phyloP scores from a whole-genome alignment of 2,113 vertebrate genomes.

The Scortum barcoo region DNA sequence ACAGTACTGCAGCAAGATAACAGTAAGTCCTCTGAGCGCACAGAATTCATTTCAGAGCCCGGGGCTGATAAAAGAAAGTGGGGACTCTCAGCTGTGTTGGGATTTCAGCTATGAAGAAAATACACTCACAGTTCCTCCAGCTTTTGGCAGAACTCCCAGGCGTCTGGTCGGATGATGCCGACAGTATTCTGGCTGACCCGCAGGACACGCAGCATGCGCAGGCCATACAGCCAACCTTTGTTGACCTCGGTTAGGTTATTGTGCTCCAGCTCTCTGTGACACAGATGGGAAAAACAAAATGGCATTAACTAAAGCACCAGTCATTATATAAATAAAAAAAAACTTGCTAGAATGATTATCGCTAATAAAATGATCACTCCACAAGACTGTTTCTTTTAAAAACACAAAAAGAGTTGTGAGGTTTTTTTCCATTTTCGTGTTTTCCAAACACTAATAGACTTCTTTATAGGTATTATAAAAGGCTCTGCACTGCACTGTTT shows the following conservation, averaged over 20 bases:
- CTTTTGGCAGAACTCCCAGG: slow-evolving; percentile 98
- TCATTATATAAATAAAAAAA: neutral
- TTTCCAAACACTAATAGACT: neutral
- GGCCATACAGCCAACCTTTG: slow-evolving; percentile 98
- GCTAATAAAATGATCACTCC: neutral
- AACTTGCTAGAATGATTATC: neutral
- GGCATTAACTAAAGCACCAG: neutral
- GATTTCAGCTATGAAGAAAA: slow-evolving; percentile 34
- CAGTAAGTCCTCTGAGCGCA: slow-evolving; percentile 9
- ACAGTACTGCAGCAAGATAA: slow-evolving; percentile 25
- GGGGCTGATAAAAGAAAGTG: slow-evolving; percentile 19
- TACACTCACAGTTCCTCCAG: slow-evolving; percentile 95
- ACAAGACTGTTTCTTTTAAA: neutral
- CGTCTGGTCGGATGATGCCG: slow-evolving; percentile 91
- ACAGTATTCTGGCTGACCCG: slow-evolving; percentile 93
- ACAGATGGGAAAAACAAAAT: slow-evolving; percentile 11
- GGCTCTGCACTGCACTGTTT: neutral
- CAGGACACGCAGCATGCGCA: slow-evolving; percentile 92
- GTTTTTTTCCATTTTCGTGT: neutral
- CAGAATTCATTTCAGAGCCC: slow-evolving; percentile 26
- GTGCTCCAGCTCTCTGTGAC: slow-evolving; percentile 93
- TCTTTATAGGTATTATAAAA: neutral
- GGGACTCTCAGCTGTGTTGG: slow-evolving; percentile 2
- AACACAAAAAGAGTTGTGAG: neutral
- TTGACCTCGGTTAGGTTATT: slow-evolving; percentile 97